Conservation (phyloP, 2,113 vertebrate species). For the Panthera uncia region DNA sequence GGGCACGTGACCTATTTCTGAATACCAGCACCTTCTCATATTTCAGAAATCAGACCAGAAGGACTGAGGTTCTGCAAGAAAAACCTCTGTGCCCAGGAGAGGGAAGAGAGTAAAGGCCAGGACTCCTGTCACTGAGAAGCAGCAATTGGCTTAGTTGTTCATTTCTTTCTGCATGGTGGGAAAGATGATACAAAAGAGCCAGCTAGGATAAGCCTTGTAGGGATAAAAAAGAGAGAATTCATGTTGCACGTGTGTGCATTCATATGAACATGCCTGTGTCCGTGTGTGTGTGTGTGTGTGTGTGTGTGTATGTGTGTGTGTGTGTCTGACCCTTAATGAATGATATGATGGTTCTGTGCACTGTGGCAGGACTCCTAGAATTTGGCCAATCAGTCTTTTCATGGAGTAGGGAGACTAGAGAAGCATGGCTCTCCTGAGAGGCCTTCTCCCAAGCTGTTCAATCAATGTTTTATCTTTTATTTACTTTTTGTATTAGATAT, state of each 20-base stretch:
- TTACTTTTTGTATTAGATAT: not conserved
- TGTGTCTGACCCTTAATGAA: not conserved
- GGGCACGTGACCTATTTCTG: not conserved
- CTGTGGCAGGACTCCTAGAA: not conserved
- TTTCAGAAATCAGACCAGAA: not conserved
- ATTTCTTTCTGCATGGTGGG: not conserved
- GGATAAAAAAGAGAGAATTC: not conserved
- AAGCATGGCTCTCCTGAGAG: not conserved
- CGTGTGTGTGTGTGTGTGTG: not conserved
- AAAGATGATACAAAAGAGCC: not conserved
- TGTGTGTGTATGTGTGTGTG: not conserved
- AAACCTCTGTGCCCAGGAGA: not conserved
- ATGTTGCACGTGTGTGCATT: not conserved
- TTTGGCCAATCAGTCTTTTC: not conserved
- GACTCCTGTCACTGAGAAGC: not conserved
- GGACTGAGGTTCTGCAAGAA: not conserved
- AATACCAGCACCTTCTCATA: not conserved
- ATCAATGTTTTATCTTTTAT: not conserved
- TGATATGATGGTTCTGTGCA: not conserved
- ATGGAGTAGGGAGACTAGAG: not conserved
- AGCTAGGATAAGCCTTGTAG: not conserved
- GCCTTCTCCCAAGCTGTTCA: not conserved
- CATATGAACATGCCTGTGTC: not conserved
- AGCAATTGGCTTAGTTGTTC: not conserved
- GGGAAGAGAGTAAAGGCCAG: not conserved